A percentile compares a stretch with the other conserved stretches of the same genome.
These are phyloP conservation scores for Lagopus leucura DNA, from an alignment of 2,113 vertebrate genomes.

Conservation along the genomic window DNA sequence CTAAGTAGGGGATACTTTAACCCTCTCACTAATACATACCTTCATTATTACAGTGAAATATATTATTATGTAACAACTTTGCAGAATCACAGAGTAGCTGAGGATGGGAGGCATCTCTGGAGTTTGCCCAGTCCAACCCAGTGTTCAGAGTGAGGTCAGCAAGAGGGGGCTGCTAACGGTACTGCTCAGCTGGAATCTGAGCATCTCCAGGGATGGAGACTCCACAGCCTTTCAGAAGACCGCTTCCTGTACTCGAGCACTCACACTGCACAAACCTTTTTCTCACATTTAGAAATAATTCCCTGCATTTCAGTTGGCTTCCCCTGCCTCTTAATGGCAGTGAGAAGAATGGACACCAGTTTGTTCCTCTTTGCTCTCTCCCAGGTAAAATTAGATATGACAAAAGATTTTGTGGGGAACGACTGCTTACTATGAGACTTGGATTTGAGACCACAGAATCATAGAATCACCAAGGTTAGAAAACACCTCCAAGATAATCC, in stretches of 20 bases:
- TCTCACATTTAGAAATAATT: neutral
- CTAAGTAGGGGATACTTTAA: neutral
- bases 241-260: neutral
- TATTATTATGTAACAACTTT: neutral
- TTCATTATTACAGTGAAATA: neutral
- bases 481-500: no score
- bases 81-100: neutral
- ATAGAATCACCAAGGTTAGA: no score
- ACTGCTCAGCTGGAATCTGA: neutral
- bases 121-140: neutral
- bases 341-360: neutral
- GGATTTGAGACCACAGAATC: neutral
- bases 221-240: neutral
- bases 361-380: neutral
- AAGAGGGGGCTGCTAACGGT: neutral
- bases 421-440: neutral
- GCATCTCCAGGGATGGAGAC: neutral
- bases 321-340: neutral
- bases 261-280: neutral
- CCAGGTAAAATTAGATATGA: neutral
- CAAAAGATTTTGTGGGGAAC: neutral
- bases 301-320: neutral
- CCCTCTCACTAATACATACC: neutral
- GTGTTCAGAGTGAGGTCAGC: neutral
- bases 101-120: neutral